Percentiles rank a stretch among this genome's conserved stretches.
phyloP scores from a whole-genome alignment of 1,140 invertebrate genomes.

The Aradophagus sp. region DNA sequence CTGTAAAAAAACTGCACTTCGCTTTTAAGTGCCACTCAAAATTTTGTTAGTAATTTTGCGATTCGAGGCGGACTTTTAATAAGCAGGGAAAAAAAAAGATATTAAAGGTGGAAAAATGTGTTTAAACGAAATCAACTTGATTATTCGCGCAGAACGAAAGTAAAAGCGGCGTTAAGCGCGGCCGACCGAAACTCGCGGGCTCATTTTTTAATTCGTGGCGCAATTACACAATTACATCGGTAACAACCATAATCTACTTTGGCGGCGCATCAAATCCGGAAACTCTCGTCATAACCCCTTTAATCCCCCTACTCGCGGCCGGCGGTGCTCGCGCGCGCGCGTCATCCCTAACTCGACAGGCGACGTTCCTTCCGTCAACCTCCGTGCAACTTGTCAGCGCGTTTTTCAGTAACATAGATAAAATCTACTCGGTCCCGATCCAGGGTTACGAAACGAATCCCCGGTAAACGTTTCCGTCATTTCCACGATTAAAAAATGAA shows the following conservation, averaged over 20 bases:
- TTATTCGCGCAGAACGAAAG: conserved; percentile 33
- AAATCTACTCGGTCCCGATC: conserved; percentile 34
- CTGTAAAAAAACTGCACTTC: no score
- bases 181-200: conserved; percentile 16
- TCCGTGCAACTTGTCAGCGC: conserved; percentile 43
- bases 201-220: conserved; percentile 50
- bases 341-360: conserved; percentile 38
- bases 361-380: conserved; percentile 32
- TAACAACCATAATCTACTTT: conserved; percentile 51
- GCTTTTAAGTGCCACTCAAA: no score
- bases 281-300: conserved; percentile 51
- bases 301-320: conserved; percentile 3
- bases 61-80: no score
- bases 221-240: conserved; percentile 52
- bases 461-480: conserved; percentile 13
- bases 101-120: no score
- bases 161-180: conserved; percentile 29
- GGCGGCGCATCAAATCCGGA: conserved; percentile 52
- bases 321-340: conserved; percentile 12
- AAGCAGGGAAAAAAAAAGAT: no score
- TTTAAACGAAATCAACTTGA: conserved; percentile 20
- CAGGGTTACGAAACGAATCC: conserved; percentile 32
- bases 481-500: no score
- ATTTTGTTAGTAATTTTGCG: no score
- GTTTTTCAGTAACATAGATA: conserved; percentile 40